phyloP scores from a whole-genome alignment of 2,797 vertebrate species.

The Coracias cyanogaster region DNA sequence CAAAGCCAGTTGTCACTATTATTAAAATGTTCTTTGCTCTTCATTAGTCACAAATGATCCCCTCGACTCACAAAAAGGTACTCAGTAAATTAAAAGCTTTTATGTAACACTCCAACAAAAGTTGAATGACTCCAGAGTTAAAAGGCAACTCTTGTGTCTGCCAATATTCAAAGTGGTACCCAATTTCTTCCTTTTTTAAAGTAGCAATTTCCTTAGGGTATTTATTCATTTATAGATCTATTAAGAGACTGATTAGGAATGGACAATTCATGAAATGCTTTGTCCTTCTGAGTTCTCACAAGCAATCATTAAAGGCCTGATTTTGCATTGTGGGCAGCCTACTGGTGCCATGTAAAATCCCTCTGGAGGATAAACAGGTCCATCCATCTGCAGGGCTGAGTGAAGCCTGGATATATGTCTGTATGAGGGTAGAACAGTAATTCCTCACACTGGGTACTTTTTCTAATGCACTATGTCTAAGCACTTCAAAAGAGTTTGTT shows the following conservation, averaged over 20 bases:
- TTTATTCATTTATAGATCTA: constrained; percentile 61
- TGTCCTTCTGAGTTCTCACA: neutral
- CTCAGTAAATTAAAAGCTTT: constrained; percentile 75
- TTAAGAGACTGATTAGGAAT: constrained; percentile 44
- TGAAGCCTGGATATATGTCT: neutral
- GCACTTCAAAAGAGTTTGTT: constrained; percentile 25
- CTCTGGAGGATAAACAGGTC: constrained; percentile 43
- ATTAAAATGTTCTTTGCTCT: constrained; percentile 71
- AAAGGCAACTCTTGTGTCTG: constrained; percentile 69
- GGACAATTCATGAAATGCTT: constrained; percentile 36
- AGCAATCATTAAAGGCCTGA: constrained; percentile 35
- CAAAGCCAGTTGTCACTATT: constrained; percentile 73
- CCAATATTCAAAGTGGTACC: constrained; percentile 48
- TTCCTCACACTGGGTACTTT: neutral
- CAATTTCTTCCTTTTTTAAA: constrained; percentile 48
- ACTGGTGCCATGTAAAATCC: neutral
- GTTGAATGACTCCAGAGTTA: constrained; percentile 62
- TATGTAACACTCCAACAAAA: constrained; percentile 72
- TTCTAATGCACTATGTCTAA: neutral
- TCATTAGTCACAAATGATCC: constrained; percentile 76
- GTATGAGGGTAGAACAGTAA: neutral
- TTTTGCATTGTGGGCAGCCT: constrained; percentile 25
- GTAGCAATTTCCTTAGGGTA: constrained; percentile 42
- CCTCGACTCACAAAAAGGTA: constrained; percentile 71
- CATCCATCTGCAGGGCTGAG: neutral